These are phyloP conservation scores for Diglossa cyanea DNA, from an alignment of 2,797 vertebrate species.

Conservation along the genomic window DNA sequence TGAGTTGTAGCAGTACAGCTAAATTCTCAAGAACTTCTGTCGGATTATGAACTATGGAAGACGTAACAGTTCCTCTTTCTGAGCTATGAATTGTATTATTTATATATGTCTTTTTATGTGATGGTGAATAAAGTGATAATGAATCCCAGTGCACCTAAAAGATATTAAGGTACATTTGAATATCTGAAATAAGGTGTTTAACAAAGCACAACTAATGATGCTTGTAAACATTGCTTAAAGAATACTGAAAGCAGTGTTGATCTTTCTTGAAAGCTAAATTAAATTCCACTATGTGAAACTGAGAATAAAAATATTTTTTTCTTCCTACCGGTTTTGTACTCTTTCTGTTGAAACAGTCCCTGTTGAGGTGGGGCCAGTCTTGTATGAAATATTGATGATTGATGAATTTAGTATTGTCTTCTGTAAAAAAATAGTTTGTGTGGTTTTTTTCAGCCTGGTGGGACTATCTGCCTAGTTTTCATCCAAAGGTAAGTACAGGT, in stretches of 20 bases:
- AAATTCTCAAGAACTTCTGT: background rate
- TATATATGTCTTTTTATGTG: slow-evolving; percentile 28
- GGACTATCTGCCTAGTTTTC: background rate
- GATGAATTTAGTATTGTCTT: background rate
- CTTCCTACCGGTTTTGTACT: background rate
- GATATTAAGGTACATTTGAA: background rate
- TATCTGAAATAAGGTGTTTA: background rate
- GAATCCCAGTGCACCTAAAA: background rate
- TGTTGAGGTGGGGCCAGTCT: background rate
- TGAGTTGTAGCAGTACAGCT: background rate
- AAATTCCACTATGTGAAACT: background rate
- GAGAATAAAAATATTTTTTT: background rate
- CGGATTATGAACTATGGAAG: background rate
- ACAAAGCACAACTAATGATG: background rate
- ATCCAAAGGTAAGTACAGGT: background rate
- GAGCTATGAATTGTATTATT: slow-evolving; percentile 42
- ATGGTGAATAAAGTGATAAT: background rate
- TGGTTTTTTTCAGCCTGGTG: background rate
- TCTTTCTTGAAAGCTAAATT: background rate
- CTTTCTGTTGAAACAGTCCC: background rate
- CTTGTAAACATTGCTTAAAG: background rate
- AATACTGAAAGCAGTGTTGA: background rate
- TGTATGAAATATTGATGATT: background rate
- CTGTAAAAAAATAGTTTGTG: background rate
- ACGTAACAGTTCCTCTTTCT: background rate